Base-by-base conservation (phyloP, 37 sponge, comb jelly and placozoan genomes). In the Beroe forskalii region DNA sequence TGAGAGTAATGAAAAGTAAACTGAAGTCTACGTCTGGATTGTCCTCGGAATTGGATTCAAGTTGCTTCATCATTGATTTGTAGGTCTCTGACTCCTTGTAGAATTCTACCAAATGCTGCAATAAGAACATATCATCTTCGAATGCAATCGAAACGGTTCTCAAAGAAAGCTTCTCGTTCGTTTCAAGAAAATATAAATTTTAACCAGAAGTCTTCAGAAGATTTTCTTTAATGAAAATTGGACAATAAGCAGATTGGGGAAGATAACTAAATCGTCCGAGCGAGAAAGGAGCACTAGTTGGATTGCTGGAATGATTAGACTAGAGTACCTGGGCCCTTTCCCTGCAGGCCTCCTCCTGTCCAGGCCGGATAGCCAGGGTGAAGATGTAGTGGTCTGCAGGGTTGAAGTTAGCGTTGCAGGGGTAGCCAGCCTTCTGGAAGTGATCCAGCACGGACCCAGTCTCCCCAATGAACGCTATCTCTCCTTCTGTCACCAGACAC, bases 401-500 rank as follows among this genome's bases (percentile, higher is more conserved):
- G 40, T 80, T 80, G 48, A 43, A 80, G 55, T 80, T 80, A 23
- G 27, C 4, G 28, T 41, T 41, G 35, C 86, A 80, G 6, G 86
- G 86, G 40, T 80, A 80, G 2, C 86, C 86, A 22, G 86, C 86
- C 30, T 19, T 24, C 30, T 17, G 4, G 55, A 80, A 80, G 55
- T 12, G 23, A 22, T 80, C 55, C 42, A 80, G 55, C 14, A 20
- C 86, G 28, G 55, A 41, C 8, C 9, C 4, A 8, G 86, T 44
- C 30, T 80, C 86, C 1, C 86, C 86, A 25, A 80, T 17, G 28
- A 42, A 80, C 30, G 86, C 86, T 44, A 80, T 80, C 86, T 80
- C 55, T 41, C 86, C 86, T 48, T 80, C 86, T 37, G 86, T 20
- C 24, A 80, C 86, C 55, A 80, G 55, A 23, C 86, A 80, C n/a